Base-by-base conservation (phyloP, 1,140 invertebrate species). In the Calephelis virginiensis region DNA sequence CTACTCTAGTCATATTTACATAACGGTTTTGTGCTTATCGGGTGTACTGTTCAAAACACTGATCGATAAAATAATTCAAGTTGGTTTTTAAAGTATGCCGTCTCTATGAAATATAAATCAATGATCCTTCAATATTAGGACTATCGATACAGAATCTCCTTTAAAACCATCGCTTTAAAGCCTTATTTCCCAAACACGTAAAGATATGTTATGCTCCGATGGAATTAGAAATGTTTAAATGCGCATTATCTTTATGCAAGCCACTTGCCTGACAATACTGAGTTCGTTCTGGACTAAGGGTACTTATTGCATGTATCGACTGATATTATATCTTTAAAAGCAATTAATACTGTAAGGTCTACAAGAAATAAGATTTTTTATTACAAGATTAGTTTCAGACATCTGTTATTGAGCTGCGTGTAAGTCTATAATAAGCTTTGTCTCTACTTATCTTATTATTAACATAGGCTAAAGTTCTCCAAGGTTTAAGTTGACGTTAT, bases 231-330 rank as follows among this genome's bases (percentile, higher is more conserved):
- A 65, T 65, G 63, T 70, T 85, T 85, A 87, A 89, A 89, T 87
- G 83, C 77, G 80, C 83, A 89, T 91, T 91, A 91, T 89, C 85
- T 89, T 91, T 89, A 87, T 87, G 89, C 86, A 86, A 88, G 80
- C 81, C 85, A 91, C 85, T 89, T 86, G 83, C 74, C 76, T 83
- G 81, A 85, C 86, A 87, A 89, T 86, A 83, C 81, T n/a, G 74
- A 77, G 76, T 85, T 78, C 79, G 75, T 81, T 80, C 76, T 76
- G 80, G 81, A 80, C 75, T 75, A 79, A 80, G 73, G 73, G 78
- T 81, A 81, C 75, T 83, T 85, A 81, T 83, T 79, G 75, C 71
- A 75, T 77, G 80, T 77, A 82, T 86, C 85, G 82, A 86, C 81
- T 76, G 76, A 84, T 81, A 78, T 80, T 75, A 69, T 72, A 82